Conservation (phyloP, 2,113 vertebrate species). For the Cynopterus brachyotis region DNA sequence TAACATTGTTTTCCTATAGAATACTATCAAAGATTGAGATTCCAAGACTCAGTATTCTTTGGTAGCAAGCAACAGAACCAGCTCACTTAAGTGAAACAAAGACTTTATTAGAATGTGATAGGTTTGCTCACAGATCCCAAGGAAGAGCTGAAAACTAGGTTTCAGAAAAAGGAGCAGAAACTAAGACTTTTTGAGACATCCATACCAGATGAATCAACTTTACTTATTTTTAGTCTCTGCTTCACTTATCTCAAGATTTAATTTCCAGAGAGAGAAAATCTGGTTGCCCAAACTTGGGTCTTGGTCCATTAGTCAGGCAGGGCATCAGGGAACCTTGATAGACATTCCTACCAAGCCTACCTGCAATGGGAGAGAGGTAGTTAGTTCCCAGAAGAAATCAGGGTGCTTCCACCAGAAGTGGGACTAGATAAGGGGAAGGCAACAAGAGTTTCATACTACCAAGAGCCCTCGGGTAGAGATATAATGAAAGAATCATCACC, state of each 20-base stretch:
- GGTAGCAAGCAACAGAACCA: slow-evolving; percentile 7
- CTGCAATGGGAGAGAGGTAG: not conserved
- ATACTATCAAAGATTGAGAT: not conserved
- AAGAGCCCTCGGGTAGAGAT: not conserved
- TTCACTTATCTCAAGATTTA: slow-evolving; percentile 28
- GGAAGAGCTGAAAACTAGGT: not conserved
- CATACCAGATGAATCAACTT: not conserved
- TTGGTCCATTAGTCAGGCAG: not conserved
- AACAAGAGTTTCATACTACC: not conserved
- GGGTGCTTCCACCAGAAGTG: not conserved
- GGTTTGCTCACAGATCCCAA: not conserved
- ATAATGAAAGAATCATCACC: not conserved
- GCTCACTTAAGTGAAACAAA: slow-evolving; percentile 4
- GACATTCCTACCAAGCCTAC: not conserved
- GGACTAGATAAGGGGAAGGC: not conserved
- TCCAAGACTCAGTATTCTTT: not conserved
- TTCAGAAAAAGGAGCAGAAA: slow-evolving; percentile 43
- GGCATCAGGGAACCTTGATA: not conserved
- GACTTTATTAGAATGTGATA: not conserved
- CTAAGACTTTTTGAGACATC: not conserved
- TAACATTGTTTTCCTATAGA: not conserved
- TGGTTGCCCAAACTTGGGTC: not conserved
- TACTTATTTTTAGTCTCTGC: not conserved
- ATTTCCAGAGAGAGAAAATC: slow-evolving; percentile 28
- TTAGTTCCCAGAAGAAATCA: not conserved